Evolutionary conservation across 2,888 invertebrate species (phyloP).

Genomic region (Tetranychus truncatus): DNA sequence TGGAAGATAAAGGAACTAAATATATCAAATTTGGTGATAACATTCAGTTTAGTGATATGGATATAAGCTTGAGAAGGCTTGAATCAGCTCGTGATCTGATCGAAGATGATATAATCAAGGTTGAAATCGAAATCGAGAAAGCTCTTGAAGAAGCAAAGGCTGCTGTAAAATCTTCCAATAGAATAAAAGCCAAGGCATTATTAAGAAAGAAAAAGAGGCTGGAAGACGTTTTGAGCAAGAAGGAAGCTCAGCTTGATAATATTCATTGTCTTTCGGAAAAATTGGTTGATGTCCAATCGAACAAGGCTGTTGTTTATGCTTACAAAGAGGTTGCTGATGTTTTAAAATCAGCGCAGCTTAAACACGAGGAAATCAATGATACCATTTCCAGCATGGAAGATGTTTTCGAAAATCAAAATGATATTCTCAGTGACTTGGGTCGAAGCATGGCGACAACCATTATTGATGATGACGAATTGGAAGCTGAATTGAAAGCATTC

Average conservation of each 20-base stretch:
- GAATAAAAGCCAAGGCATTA: constrained; percentile 16
- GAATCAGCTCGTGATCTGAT: constrained; percentile 17
- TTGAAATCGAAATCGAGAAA: constrained; percentile 15
- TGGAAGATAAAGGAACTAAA: not conserved
- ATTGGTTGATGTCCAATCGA: constrained; percentile 16
- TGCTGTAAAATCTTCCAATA: constrained; percentile 12
- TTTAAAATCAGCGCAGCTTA: constrained; percentile 13
- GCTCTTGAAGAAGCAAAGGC: constrained; percentile 13
- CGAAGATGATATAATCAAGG: constrained; percentile 15
- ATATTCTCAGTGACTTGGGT: constrained; percentile 13
- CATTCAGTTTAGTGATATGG: constrained; percentile 14
- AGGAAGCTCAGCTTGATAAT: constrained; percentile 20
- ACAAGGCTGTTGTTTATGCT: constrained; percentile 14
- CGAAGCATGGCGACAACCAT: constrained; percentile 4
- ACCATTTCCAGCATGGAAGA: constrained; percentile 17
- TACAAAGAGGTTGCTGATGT: constrained; percentile 14
- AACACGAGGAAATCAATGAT: constrained; percentile 14
- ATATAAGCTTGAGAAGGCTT: constrained; percentile 14
- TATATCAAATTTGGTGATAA: constrained; percentile 5
- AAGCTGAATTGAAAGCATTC: constrained; percentile 18
- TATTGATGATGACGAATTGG: constrained; percentile 14
- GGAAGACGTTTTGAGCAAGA: constrained; percentile 12
- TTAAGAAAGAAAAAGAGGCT: constrained; percentile 19
- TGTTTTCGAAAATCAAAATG: constrained; percentile 11
- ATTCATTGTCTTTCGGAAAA: constrained; percentile 14